Evolutionary conservation across 2,113 vertebrate genomes (phyloP).

Genomic region (Carassius auratus): DNA sequence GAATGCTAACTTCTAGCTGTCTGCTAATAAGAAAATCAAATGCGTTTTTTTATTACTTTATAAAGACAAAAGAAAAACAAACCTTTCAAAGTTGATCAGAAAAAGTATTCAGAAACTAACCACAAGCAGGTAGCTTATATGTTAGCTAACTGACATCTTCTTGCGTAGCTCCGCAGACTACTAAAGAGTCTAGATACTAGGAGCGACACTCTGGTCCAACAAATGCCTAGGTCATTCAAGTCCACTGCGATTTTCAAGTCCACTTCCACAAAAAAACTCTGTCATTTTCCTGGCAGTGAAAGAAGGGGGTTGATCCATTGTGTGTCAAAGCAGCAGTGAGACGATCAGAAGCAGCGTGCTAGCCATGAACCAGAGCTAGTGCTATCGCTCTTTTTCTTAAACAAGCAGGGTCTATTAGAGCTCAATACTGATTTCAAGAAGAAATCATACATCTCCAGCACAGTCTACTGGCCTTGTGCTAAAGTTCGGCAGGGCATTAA

Average conservation of each 20-base stretch:
- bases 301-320: conserved; percentile 32
- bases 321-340: conserved; percentile 41
- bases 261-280: background rate
- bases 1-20: background rate
- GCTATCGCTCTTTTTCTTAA: conserved; percentile 27
- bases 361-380: conserved; percentile 28
- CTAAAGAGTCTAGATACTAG: background rate
- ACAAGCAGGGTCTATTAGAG: conserved; percentile 26
- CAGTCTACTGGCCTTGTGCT: conserved; percentile 30
- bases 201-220: background rate
- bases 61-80: background rate
- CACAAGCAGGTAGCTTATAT: background rate
- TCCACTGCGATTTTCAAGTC: background rate
- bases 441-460: conserved; percentile 26
- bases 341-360: conserved; percentile 11
- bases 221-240: conserved; percentile 12
- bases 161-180: conserved; percentile 1
- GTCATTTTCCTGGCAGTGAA: conserved; percentile 15
- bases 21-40: background rate
- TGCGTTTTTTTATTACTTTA: background rate
- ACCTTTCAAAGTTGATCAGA: background rate
- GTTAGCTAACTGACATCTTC: conserved; percentile 7
- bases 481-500: conserved; percentile 21
- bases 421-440: conserved; percentile 20
- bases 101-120: background rate